These are phyloP conservation scores for Acanthopagrus latus DNA, from an alignment of 2,797 vertebrate species.

Conservation along the genomic window DNA sequence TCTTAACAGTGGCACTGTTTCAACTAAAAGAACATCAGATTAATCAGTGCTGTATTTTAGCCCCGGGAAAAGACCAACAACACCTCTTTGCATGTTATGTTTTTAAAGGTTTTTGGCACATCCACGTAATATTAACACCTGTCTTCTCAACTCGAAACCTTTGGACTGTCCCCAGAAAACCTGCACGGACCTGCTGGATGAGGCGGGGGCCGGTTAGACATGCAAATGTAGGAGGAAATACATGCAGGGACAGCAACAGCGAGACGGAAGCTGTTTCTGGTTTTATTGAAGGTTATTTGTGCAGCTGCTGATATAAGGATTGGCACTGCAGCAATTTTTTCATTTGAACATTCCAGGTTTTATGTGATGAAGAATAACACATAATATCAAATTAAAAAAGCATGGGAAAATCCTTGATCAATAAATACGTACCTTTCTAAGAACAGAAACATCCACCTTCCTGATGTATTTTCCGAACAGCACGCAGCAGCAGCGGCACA, in stretches of 20 bases:
- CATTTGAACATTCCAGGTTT: neutral
- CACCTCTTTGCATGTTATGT: constrained; percentile 11
- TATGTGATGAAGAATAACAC: neutral
- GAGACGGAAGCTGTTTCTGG: neutral
- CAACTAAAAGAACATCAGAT: neutral
- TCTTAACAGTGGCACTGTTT: neutral
- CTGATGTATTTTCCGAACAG: constrained; percentile 1
- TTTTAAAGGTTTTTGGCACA: constrained; percentile 28
- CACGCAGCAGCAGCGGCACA: constrained; percentile 11
- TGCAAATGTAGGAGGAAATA: neutral
- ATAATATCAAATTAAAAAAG: neutral
- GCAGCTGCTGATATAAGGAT: constrained; percentile 2
- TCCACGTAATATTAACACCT: constrained; percentile 38
- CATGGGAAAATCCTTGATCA: neutral
- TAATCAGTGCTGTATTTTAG: neutral
- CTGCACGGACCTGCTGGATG: constrained; percentile 23
- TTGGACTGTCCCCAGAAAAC: constrained; percentile 20
- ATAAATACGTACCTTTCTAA: neutral
- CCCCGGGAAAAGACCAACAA: constrained; percentile 3
- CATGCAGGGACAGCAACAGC: constrained; percentile 4
- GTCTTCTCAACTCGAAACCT: constrained; percentile 31
- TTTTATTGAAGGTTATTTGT: neutral
- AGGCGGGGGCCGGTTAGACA: neutral
- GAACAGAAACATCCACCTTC: neutral
- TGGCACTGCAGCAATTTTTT: accelerated